A percentile compares a stretch with the other conserved stretches of the same genome.
Evolutionary conservation across 2,888 invertebrate genomes (phyloP).

Genomic region (Caenorhabditis plicata): DNA sequence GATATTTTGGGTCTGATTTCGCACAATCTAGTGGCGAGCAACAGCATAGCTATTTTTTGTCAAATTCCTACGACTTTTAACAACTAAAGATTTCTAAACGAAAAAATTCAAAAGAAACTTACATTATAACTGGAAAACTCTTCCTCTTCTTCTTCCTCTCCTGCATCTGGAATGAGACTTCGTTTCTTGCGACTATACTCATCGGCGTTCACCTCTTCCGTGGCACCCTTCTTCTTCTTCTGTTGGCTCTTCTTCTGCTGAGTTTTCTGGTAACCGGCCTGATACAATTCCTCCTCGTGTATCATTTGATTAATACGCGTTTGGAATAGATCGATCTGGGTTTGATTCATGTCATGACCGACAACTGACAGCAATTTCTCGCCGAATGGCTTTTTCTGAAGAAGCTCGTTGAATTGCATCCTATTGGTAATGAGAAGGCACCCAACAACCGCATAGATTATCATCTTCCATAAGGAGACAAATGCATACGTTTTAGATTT

Average conservation of each 20-base stretch:
- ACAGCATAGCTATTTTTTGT: no score
- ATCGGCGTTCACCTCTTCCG: constrained; percentile 45
- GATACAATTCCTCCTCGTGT: constrained; percentile 23
- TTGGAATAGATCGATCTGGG: constrained; percentile 55
- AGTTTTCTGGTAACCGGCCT: constrained; percentile 20
- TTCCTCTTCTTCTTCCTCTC: constrained; percentile 37
- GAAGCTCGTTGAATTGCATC: constrained; percentile 68
- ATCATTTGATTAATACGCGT: constrained; percentile 51
- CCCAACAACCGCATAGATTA: constrained; percentile 78
- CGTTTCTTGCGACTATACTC: constrained; percentile 36
- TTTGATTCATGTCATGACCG: constrained; percentile 58
- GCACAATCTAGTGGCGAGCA: no score
- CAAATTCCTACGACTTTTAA: no score
- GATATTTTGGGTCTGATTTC: not conserved
- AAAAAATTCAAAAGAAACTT: not conserved
- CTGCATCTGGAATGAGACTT: constrained; percentile 9
- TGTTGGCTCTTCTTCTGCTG: no score
- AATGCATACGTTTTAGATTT: constrained; percentile 85
- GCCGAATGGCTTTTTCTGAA: constrained; percentile 61
- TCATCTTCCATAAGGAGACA: constrained; percentile 86
- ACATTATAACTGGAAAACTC: constrained; percentile 56
- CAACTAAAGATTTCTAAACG: not conserved
- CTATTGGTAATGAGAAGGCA: constrained; percentile 73
- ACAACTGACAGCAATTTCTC: constrained; percentile 62
- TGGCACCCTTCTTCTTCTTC: constrained; percentile 33